Base-by-base conservation (phyloP, 2,797 vertebrate species). In the Chaenodraco wilsoni region DNA sequence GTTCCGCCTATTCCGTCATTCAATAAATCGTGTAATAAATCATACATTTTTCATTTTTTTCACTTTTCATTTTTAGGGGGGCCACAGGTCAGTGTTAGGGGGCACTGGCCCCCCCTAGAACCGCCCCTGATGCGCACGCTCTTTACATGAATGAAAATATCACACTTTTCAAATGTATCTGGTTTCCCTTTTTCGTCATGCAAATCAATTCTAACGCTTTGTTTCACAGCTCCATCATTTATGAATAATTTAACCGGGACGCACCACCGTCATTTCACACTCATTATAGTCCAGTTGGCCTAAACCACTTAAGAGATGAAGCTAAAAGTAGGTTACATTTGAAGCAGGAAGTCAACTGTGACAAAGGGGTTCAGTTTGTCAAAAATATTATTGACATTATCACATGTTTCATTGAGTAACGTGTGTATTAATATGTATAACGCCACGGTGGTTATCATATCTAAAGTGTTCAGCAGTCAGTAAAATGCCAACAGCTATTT, bases 61-160 rank as follows among this genome's bases (percentile, higher is more conserved):
- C 21, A 21, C 21, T 21, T 21, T 21, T 21, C 2, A 21, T 21
- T 21, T 21, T 21, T 21, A 21, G 21, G 21, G 21, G 21, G 21
- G 21, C 21, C 21, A 21, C 21, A 21, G 21, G 21, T 21, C 21
- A 21, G 21, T 21, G 21, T 21, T 21, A 21, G 21, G 21, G 21
- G 21, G 21, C 21, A 21, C 21, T 21, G 21, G 21, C 21, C 21
- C 21, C 21, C 21, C 21, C 21, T 21, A 21, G 21, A 21, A 21
- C 21, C 21, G 21, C 21, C 21, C 21, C 21, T 21, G 56, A 7
- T 4, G 40, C 15, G 37, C 48, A 62, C 14, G 0, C 37, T 33
- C 60, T 46, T 55, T 43, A 41, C 48, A 41, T 43, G 33, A 16
- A 41, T 45, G n/a, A 33, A 50, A 56, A 54, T 19, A 70, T 46